Percentiles rank a stretch among this genome's conserved stretches.
Conservation (phyloP, 2,797 vertebrate genomes). For the Danio choprae region DNA sequence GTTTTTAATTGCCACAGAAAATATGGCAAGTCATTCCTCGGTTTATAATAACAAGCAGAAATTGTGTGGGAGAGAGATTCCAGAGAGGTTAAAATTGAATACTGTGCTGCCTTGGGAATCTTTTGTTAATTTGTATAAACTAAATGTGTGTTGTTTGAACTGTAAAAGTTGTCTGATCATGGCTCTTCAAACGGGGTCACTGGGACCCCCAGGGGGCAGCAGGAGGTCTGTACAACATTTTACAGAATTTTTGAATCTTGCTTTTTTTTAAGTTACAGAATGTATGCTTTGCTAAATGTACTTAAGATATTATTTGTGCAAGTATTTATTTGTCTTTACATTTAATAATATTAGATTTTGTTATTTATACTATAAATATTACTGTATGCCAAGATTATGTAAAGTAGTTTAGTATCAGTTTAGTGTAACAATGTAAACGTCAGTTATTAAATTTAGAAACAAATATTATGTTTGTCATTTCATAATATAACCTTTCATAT, state of each 20-base stretch:
- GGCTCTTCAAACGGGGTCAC: no score
- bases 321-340: not conserved
- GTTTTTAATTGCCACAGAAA: not conserved
- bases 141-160: not conserved
- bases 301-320: not conserved
- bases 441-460: not conserved
- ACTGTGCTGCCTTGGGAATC: not conserved
- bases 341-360: no score
- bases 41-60: conserved; percentile 9
- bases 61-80: not conserved
- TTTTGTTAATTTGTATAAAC: not conserved
- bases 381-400: no score
- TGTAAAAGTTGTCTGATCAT: no score
- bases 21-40: not conserved
- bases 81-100: not conserved
- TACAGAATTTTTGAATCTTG: no score
- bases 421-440: not conserved
- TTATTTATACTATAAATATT: no score
- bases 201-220: no score
- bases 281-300: not conserved
- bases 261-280: not conserved
- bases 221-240: no score
- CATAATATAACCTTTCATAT: not conserved
- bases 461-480: not conserved
- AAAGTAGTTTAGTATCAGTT: not conserved